phyloP scores from a whole-genome alignment of 2,113 vertebrate genomes.

The Danio rerio region DNA sequence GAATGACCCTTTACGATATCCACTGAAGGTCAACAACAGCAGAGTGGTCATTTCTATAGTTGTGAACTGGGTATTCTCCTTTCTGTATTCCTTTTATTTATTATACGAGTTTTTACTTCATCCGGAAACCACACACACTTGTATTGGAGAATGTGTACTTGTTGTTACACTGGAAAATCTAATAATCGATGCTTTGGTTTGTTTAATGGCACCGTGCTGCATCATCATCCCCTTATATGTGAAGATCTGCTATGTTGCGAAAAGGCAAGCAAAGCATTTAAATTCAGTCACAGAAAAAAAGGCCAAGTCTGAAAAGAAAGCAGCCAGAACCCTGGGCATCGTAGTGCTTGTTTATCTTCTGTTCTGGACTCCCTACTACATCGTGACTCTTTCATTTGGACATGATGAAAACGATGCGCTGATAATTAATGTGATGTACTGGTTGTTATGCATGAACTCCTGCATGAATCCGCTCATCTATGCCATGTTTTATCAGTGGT shows the following conservation, averaged over 20 bases:
- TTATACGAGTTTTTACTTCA: slow-evolving; percentile 10
- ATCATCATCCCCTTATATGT: slow-evolving; percentile 37
- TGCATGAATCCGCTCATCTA: slow-evolving; percentile 47
- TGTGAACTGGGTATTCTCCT: slow-evolving; percentile 62
- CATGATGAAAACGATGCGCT: not conserved
- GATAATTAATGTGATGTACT: slow-evolving; percentile 13
- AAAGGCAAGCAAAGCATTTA: slow-evolving; percentile 30
- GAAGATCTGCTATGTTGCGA: slow-evolving; percentile 40
- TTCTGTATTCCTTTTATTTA: slow-evolving; percentile 52
- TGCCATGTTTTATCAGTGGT: slow-evolving; percentile 56
- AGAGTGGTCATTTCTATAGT: slow-evolving; percentile 52
- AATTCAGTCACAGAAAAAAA: not conserved
- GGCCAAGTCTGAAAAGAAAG: slow-evolving; percentile 42
- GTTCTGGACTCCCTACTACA: slow-evolving; percentile 37
- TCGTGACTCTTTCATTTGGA: slow-evolving; percentile 9
- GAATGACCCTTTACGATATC: slow-evolving; percentile 65
- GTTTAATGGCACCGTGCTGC: slow-evolving; percentile 18
- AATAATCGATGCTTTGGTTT: slow-evolving; percentile 22
- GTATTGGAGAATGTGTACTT: slow-evolving; percentile 36
- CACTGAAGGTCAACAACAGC: slow-evolving; percentile 53
- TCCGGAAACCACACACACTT: slow-evolving; percentile 13
- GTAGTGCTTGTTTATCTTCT: slow-evolving; percentile 41
- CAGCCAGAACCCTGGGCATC: slow-evolving; percentile 34
- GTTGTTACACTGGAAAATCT: not conserved
- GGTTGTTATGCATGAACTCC: slow-evolving; percentile 42